Conservation (phyloP, 2,113 vertebrate species). For the Geococcyx californianus region DNA sequence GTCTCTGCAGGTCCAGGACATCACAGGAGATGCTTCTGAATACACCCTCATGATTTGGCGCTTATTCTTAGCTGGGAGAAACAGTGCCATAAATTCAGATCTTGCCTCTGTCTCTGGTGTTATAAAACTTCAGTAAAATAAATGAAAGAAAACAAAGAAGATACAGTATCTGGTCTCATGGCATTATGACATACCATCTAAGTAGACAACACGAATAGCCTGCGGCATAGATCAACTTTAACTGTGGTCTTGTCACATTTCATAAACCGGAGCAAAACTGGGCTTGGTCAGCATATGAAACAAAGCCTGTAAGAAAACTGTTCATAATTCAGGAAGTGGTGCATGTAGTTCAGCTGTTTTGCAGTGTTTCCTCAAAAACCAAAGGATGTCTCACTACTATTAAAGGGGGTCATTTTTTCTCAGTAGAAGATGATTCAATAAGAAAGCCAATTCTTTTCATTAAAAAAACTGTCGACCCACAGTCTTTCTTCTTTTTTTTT, state of each 20-base stretch:
- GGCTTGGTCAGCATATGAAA: conserved; percentile 17
- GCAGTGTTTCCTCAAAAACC: background rate
- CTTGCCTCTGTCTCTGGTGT: background rate
- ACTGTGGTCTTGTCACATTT: conserved; percentile 44
- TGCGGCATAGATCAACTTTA: conserved; percentile 36
- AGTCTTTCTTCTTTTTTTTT: background rate
- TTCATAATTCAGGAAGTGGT: background rate
- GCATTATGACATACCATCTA: conserved; percentile 10
- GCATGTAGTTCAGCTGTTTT: background rate
- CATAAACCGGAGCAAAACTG: conserved; percentile 8
- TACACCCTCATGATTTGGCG: conserved; percentile 53
- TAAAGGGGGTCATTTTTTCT: background rate
- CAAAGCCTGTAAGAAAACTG: background rate
- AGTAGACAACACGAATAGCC: conserved; percentile 13
- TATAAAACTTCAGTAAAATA: conserved; percentile 54
- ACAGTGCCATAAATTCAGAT: conserved; percentile 10
- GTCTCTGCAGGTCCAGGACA: background rate
- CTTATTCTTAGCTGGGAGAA: conserved; percentile 27
- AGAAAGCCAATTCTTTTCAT: background rate
- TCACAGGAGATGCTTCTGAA: conserved; percentile 26
- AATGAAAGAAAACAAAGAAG: conserved; percentile 35
- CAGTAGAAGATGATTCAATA: background rate
- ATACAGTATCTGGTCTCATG: background rate
- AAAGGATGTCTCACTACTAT: background rate
- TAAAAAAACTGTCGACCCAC: background rate